Conservation (phyloP, 2,888 invertebrate species). For the Tetramorium bicarinatum region DNA sequence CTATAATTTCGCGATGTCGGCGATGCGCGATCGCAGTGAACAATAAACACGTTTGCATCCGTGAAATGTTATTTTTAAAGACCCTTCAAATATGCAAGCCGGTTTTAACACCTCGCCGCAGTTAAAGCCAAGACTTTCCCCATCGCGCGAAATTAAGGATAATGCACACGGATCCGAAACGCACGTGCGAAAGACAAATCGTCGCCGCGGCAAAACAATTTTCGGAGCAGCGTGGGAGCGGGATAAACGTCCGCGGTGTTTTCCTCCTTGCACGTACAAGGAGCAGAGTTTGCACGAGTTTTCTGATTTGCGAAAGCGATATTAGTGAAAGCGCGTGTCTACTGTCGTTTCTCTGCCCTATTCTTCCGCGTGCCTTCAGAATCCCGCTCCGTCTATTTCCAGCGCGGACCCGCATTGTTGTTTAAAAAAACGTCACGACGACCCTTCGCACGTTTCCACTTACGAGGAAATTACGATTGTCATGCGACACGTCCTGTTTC, state of each 20-base stretch:
- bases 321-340: slow-evolving; percentile 24
- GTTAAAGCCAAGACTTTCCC: neutral
- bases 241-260: neutral
- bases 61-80: slow-evolving; percentile 8
- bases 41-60: slow-evolving; percentile 12
- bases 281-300: neutral
- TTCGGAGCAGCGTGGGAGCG: neutral
- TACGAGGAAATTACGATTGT: slow-evolving; percentile 1
- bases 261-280: neutral
- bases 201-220: neutral
- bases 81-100: neutral
- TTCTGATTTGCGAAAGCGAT: slow-evolving; percentile 37
- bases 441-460: neutral
- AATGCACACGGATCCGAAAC: too few species aligned
- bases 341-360: slow-evolving; percentile 10
- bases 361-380: slow-evolving; percentile 28
- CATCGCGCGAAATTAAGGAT: neutral
- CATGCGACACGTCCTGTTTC: slow-evolving; percentile 5
- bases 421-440: neutral
- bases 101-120: neutral
- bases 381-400: neutral
- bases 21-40: neutral
- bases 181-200: neutral
- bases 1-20: neutral
- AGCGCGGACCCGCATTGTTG: neutral